phyloP scores from a whole-genome alignment of 2,888 invertebrate genomes.

The Terebella lapidaria region DNA sequence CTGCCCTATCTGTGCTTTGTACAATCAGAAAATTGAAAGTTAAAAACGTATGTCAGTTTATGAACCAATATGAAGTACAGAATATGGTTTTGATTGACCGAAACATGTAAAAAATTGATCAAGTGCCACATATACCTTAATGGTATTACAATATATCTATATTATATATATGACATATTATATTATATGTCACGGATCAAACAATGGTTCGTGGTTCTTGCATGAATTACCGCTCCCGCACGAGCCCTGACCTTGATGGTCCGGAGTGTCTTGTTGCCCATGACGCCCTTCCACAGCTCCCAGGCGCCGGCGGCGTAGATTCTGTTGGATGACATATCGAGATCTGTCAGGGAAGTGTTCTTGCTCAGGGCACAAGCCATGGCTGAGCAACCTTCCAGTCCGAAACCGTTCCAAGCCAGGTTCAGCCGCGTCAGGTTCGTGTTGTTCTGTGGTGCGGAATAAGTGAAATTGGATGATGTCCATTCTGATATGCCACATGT shows the following conservation, averaged over 20 bases:
- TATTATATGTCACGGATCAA: too few relatives aligned
- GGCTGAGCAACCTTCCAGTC: constrained; percentile 38
- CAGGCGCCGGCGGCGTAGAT: constrained; percentile 39
- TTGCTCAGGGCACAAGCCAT: constrained; percentile 30
- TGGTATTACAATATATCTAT: too few relatives aligned
- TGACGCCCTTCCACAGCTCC: constrained; percentile 36
- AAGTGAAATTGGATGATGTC: neutral
- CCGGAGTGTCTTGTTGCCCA: constrained; percentile 33
- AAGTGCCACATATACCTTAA: too few relatives aligned
- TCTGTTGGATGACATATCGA: constrained; percentile 39
- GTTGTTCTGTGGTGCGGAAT: constrained; percentile 30
- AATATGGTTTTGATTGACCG: too few relatives aligned
- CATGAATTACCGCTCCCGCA: too few relatives aligned
- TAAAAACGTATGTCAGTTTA: too few relatives aligned
- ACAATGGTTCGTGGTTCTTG: too few relatives aligned
- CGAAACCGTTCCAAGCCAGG: constrained; percentile 47
- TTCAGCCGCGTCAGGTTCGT: constrained; percentile 29
- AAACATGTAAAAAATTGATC: too few relatives aligned
- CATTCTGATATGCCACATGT: neutral
- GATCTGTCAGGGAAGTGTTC: constrained; percentile 31
- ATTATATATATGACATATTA: too few relatives aligned
- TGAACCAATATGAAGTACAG: too few relatives aligned
- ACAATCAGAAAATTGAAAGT: too few relatives aligned
- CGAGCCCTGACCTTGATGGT: too few relatives aligned
- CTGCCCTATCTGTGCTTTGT: constrained; percentile 37